phyloP scores from a whole-genome alignment of 2,888 invertebrate genomes.

The Tribolium freemani region DNA sequence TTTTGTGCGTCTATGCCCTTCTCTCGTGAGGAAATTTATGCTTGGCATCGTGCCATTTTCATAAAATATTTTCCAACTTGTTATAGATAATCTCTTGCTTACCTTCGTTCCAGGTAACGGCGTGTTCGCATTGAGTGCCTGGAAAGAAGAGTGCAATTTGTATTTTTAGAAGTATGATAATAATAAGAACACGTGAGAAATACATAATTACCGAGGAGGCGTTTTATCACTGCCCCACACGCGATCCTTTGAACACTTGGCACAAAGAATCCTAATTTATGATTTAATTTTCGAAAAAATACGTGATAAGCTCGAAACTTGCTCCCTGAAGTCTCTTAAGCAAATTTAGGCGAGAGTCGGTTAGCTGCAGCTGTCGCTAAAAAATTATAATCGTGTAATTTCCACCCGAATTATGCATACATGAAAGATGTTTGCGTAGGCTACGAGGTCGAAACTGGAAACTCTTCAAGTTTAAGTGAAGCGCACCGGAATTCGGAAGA shows the following conservation, averaged over 20 bases:
- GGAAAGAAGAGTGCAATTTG: neutral
- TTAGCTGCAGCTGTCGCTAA: constrained; percentile 4
- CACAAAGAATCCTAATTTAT: neutral
- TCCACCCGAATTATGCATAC: constrained; percentile 39
- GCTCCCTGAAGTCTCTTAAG: too few relatives aligned
- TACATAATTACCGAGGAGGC: constrained; percentile 16
- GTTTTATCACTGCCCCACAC: constrained; percentile 8
- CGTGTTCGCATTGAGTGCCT: neutral
- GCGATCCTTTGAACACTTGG: neutral
- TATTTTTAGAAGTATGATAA: constrained; percentile 22
- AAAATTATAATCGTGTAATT: constrained; percentile 15
- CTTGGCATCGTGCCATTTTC: constrained; percentile 25
- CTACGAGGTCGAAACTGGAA: constrained; percentile 14
- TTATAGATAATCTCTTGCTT: constrained; percentile 34
- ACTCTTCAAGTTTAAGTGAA: constrained; percentile 15
- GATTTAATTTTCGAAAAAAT: neutral
- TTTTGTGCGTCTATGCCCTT: constrained; percentile 13
- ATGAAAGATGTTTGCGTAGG: constrained; percentile 33
- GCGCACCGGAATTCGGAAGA: constrained; percentile 34
- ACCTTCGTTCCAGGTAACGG: constrained; percentile 19
- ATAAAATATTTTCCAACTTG: constrained; percentile 22
- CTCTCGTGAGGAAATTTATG: constrained; percentile 15
- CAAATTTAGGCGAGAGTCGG: too few relatives aligned
- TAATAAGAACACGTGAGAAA: constrained; percentile 22
- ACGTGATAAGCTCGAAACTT: neutral